Evolutionary conservation across 2,113 vertebrate species (phyloP).

Genomic region (Prochilodus magdalenae): DNA sequence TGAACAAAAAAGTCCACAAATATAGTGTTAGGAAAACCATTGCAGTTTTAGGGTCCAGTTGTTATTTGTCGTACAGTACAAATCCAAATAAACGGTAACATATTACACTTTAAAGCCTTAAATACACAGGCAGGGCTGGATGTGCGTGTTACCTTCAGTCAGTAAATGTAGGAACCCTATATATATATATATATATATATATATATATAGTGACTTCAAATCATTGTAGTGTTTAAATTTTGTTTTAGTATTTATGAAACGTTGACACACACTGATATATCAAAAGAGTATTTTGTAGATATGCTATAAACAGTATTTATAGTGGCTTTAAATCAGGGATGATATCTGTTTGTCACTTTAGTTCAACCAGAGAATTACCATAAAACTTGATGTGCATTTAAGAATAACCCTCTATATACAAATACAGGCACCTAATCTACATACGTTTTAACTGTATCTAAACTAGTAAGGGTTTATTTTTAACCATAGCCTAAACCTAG

Average conservation of each 20-base stretch:
- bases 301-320: conserved; percentile 5
- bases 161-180: no score
- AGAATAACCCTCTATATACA: background rate
- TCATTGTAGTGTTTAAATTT: background rate
- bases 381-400: background rate
- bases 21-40: background rate
- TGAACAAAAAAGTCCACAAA: background rate
- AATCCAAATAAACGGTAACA: background rate
- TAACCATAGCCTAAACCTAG: no score
- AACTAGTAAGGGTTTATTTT: no score
- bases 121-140: background rate
- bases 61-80: background rate
- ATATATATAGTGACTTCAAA: background rate
- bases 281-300: background rate
- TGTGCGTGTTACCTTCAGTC: no score
- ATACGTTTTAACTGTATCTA: background rate
- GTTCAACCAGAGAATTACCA: background rate
- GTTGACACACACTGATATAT: background rate
- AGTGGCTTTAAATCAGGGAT: background rate
- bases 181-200: background rate
- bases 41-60: background rate
- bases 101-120: background rate
- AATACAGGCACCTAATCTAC: background rate
- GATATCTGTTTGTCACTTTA: background rate
- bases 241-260: conserved; percentile 1